Conservation (phyloP, 2,888 invertebrate genomes). For the Vandiemenella viatica region DNA sequence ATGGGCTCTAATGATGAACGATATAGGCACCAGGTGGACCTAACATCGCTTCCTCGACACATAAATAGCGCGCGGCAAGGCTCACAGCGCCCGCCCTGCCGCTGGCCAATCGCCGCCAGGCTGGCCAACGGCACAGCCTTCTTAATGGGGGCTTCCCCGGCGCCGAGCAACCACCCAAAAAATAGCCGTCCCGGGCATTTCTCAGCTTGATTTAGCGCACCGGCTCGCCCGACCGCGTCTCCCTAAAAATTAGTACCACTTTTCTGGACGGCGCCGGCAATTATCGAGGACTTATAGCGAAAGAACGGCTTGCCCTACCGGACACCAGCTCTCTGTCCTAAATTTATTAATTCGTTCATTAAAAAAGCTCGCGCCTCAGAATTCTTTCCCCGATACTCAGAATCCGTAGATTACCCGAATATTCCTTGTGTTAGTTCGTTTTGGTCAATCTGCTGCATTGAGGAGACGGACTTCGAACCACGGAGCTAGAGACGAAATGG, state of each 20-base stretch:
- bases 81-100: neutral
- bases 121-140: neutral
- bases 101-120: neutral
- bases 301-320: too few relatives aligned
- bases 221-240: too few relatives aligned
- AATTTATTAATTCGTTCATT: too few relatives aligned
- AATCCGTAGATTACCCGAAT: too few relatives aligned
- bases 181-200: neutral
- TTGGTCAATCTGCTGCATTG: too few relatives aligned
- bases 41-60: constrained; percentile 22
- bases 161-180: neutral
- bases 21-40: constrained; percentile 24
- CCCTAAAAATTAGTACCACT: neutral
- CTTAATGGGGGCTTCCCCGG: neutral
- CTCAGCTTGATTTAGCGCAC: neutral
- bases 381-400: too few relatives aligned
- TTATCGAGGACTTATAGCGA: neutral
- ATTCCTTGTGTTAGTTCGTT: too few relatives aligned
- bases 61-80: constrained; percentile 15
- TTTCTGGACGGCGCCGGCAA: neutral
- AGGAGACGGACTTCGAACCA: too few relatives aligned
- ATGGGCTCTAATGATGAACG: constrained; percentile 24
- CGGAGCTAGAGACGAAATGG: too few relatives aligned
- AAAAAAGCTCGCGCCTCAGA: too few relatives aligned
- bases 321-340: too few relatives aligned